Conservation (phyloP, 2,888 invertebrate genomes). For the Adelognathus sp. region DNA sequence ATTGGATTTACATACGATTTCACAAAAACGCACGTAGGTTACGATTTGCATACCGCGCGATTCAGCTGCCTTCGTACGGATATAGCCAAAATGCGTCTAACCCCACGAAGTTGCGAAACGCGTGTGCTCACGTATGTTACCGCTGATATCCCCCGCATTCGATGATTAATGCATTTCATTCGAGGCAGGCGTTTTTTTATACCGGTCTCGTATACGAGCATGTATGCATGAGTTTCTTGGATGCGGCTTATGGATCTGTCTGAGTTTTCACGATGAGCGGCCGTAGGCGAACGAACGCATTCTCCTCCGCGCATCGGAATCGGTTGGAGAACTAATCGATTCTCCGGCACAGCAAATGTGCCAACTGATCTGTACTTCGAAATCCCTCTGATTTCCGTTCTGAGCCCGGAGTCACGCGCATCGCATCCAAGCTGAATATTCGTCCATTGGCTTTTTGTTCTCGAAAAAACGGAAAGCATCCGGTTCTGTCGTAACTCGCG, state of each 20-base stretch:
- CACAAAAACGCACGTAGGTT: conserved; percentile 17
- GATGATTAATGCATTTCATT: conserved; percentile 68
- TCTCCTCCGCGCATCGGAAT: neutral
- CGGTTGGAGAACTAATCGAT: neutral
- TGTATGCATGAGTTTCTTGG: neutral
- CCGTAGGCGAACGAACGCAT: neutral
- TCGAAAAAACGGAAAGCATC: neutral
- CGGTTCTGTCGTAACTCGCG: conserved; percentile 15
- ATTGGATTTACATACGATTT: conserved; percentile 33
- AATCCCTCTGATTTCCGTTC: neutral
- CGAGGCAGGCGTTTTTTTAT: neutral
- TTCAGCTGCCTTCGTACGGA: neutral
- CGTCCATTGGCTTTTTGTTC: conserved; percentile 7
- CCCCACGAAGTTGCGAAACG: neutral
- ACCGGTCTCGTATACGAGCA: neutral
- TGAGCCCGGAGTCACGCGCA: neutral
- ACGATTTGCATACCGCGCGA: neutral
- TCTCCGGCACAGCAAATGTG: no score
- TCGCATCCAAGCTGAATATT: neutral
- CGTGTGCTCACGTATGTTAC: neutral
- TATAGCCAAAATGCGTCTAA: conserved; percentile 18
- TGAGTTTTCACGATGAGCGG: neutral
- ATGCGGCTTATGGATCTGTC: neutral
- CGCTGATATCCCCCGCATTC: conserved; percentile 63
- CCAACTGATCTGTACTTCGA: neutral